Base-by-base conservation (phyloP, 2,888 invertebrate species). In the Lacanobia wlatinum region DNA sequence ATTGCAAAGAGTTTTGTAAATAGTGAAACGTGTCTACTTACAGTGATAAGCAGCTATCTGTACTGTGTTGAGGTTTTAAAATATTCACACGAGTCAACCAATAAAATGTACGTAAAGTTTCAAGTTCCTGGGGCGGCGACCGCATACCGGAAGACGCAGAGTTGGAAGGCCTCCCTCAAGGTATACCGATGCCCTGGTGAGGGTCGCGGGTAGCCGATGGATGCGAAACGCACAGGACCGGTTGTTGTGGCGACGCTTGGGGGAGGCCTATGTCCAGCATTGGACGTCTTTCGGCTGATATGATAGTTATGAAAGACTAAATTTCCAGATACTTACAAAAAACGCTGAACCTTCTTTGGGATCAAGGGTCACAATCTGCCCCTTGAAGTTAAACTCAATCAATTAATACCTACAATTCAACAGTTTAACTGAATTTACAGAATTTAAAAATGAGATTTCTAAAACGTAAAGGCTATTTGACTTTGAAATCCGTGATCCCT, bases 1-100 rank as follows among this genome's bases (percentile, higher is more conserved):
- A 34, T 40, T 46, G n/a, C 59, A 46, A 56, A 52, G 52, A 63
- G 43, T 67, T 81, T 60, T 76, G 52, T 76, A 67, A 75, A 68
- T 56, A 76, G 38, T 55, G 10, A 81, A 77, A 76, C 76, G 52
- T 81, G 59, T 46, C 50, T 46, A 28, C 28, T 28, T 28, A 16
- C 34, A 48, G 16, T 40, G 78, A 78, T 78, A 78, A 76, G 28
- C 34, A 18, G 43, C 6, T 66, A 64, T 81, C 48, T 18, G 18
- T 48, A 48, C 9, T 43, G 12, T 3, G 43, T 43, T 34, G 34
- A 3, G 34, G 34, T 43, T 38, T 43, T 12, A 56, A 34, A 34
- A 23, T 63, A 55, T 67, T 48, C 16, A 14, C 43, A 67, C 18
- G 59, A 69, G 50, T 34, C 60, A 18, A 46, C n/a, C 40, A 18